Base-by-base conservation (phyloP, 2,113 vertebrate genomes). In the Chionis minor region DNA sequence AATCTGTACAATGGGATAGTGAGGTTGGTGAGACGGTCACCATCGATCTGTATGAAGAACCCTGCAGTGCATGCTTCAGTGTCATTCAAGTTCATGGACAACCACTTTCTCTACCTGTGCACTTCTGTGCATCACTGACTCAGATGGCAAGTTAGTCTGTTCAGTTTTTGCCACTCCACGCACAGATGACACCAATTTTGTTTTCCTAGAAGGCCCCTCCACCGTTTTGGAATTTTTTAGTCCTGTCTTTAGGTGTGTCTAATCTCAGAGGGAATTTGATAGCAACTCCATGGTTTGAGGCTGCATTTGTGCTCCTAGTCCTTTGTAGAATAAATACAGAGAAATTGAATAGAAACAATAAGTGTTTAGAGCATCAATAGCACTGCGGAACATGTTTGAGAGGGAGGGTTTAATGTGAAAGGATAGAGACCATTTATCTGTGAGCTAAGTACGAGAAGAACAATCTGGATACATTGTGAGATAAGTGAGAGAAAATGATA, bases 41-140 rank as follows among this genome's bases (percentile, higher is more conserved):
- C 22, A 56, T 14, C 2, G 3, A 54, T 13, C 11, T 56, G 8
- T 15, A 30, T 0, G 0, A 77, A 87, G 30, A 6, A 47, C 10
- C 6, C 38, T 6, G 1, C 22, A 71, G 40, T 2, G 1, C 6
- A 13, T 8, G 6, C 49, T 62, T 74, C 51, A 66, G 33, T 22
- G 26, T 26, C 47, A 16, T 74, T 91, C 35, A 63, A 20, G 10
- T 8, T 30, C 42, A 18, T 26, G 17, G 55, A 58, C 26, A 54
- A 17, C 12, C 14, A 10, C 14, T 38, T 16, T 17, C 6, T 81
- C 54, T 38, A 14, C 9, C 28, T 63, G 13, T 45, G 12, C 18
- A 40, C 30, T 84, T 87, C 32, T 62, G 11, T 47, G 9, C 42
- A 62, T 26, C 61, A 10, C 30, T 70, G 22, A 62, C 35, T 72